A percentile compares a stretch with the other conserved stretches of the same genome.
phyloP scores from a whole-genome alignment of 2,888 invertebrate genomes.

The Epistrophella euchroma region DNA sequence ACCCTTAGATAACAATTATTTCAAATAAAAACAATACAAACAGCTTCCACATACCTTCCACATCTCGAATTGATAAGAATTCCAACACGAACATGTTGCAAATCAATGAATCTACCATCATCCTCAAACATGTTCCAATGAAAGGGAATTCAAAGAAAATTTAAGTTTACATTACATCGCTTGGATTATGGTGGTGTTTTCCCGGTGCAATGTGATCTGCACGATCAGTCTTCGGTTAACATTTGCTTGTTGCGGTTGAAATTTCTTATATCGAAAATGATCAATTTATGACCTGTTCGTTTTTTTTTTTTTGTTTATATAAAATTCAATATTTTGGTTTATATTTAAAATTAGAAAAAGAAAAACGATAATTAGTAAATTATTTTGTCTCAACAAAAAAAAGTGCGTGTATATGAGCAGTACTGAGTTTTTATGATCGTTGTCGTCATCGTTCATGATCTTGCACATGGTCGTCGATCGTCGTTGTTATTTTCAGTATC shows the following conservation, averaged over 20 bases:
- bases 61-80: conserved; percentile 39
- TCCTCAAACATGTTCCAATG: conserved; percentile 67
- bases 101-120: not conserved
- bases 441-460: conserved; percentile 73
- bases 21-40: conserved; percentile 4
- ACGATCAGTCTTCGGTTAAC: conserved; percentile 74
- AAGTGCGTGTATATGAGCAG: not conserved
- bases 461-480: conserved; percentile 69
- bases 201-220: conserved; percentile 68
- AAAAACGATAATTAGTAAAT: conserved; percentile 22
- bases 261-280: conserved; percentile 4
- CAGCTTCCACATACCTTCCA: conserved; percentile 45
- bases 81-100: conserved; percentile 56
- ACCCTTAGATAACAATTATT: not conserved
- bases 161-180: conserved; percentile 16
- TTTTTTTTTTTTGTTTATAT: conserved; percentile 20
- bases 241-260: conserved; percentile 59
- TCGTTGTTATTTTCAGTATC: conserved; percentile 66
- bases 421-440: conserved; percentile 54
- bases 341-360: conserved; percentile 38
- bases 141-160: conserved; percentile 62
- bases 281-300: conserved; percentile 8
- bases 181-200: conserved; percentile 22
- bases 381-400: conserved; percentile 21
- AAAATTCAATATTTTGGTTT: conserved; percentile 8